Evolutionary conservation across 2,797 vertebrate species (phyloP), one percentile per base, ranked within the genome.

Genomic region (Cynopterus sphinx): DNA sequence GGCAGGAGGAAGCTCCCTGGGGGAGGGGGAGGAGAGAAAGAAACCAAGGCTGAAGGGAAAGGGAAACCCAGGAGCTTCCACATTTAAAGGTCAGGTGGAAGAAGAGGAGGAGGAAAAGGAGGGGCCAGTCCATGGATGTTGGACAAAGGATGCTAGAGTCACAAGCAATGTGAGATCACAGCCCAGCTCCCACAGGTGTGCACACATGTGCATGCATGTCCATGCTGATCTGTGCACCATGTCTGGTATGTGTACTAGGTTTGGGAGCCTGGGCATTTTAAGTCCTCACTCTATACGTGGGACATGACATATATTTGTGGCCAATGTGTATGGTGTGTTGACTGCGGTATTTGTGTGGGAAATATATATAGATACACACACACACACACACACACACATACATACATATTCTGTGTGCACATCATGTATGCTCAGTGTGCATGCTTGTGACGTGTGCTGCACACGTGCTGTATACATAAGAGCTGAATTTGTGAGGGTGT

Each of bases 1-100:
- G 74, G 53, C 77, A 87, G 95, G 93, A 87, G 95, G 93, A 96
- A 96, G 86, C 49, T 51, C 28, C 84, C 74, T 91, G 43, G 26
- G 5, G 39, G 43, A 41, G 63, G 51, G 41, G 6, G 28, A 63
- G 36, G 43, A n/a, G 46, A 70, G 61, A 91, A 65, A 53, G 8
- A 13, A 2, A 22, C 49, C 7, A 13, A 91, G 74, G 28, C 70
- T 49, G 1, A 36, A 49, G 28, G 1, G 2, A 33, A 59, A 53
- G 59, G 33, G 43, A 61, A 36, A 22, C 24, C 57, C 10, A 4
- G 15, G 28, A 68, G 57, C 9, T 33, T 70, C 75, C 36, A 55
- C 75, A 11, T 31, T 59, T 13, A 53, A 87, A 91, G 71, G 68
- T 26, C 33, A 82, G 61, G 31, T 65, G 31, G 63, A 71, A 28